phyloP scores from a whole-genome alignment of 2,113 vertebrate species.

The Onychorhynchus coronatus region DNA sequence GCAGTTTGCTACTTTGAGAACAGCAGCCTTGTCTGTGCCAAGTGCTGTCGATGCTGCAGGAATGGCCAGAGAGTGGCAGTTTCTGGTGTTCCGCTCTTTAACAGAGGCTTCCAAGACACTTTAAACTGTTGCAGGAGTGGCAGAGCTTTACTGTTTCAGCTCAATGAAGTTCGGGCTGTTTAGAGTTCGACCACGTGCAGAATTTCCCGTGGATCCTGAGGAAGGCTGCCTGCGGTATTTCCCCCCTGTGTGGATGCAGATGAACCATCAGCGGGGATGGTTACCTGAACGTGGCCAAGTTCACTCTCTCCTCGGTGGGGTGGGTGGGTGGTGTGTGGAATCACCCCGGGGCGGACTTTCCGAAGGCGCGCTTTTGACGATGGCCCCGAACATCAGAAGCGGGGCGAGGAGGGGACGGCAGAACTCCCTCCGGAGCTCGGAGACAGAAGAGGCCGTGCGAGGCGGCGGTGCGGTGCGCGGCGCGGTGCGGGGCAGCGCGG shows the following conservation, averaged over 20 bases:
- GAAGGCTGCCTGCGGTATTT: fast-evolving
- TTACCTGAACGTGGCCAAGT: not conserved
- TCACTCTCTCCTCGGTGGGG: not conserved
- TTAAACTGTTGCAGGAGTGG: not conserved
- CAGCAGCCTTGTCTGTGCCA: not conserved
- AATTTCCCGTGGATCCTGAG: not conserved
- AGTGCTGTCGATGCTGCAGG: not conserved
- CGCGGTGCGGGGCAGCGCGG: not conserved
- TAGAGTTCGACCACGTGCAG: fast-evolving
- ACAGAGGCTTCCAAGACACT: not conserved
- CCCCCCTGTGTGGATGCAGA: not conserved
- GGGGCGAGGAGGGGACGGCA: not conserved
- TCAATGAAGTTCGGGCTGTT: not conserved
- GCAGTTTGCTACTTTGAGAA: not conserved
- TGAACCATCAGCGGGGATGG: fast-evolving
- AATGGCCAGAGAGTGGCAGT: not conserved
- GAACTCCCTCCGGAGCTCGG: too few species aligned
- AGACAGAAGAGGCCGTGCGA: too few species aligned
- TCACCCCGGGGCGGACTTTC: not conserved
- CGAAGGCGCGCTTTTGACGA: fast-evolving
- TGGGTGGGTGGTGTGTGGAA: too few species aligned
- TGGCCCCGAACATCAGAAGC: not conserved
- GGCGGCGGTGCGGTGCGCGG: not conserved
- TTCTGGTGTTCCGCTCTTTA: not conserved
- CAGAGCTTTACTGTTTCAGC: not conserved